Evolutionary conservation across 1,140 invertebrate genomes (phyloP), one percentile per base, ranked within the genome.

Genomic region (Cataglyphis hispanica): DNA sequence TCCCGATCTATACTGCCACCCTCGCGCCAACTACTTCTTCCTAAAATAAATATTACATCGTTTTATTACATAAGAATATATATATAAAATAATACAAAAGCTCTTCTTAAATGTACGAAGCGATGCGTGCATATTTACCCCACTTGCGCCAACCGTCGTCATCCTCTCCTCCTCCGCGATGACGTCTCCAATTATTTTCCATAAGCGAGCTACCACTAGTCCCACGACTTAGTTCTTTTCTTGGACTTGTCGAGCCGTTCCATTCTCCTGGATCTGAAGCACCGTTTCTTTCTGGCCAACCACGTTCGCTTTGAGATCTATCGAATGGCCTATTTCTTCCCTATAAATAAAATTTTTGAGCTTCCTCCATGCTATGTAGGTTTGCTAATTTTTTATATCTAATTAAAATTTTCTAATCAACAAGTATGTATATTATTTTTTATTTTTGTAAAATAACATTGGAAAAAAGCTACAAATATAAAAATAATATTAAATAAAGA

Each of bases 111-210:
- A 46, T 46, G 3, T 19, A 50, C 13, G 16, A 50, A 50, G 8
- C 46, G 16, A 46, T 46, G 27, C 0, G 25, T 1, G 2, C 1
- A 4, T 85, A 93, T 93, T 93, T 92, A 96, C 96, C 95, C 96
- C 96, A 96, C 91, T 96, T 96, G 27, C 96, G 95, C 97, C 97
- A 97, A 19, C 95, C 96, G 43, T 96, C 96, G 3, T 96, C 96
- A 13, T 97, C 96, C 88, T 97, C 95, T 84, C 95, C 94, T 89
- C 95, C 93, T 78, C 93, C 87, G 70, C 96, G 93, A 90, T 95
- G 95, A 87, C 96, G 92, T 88, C 96, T 93, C 96, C 96, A 96
- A 93, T 97, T 97, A 87, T 96, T 96, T 92, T 96, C 96, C 94
- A 96, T 95, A 11, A 95, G 89, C 46, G 95, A 95, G 85, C 96